These are phyloP conservation scores for Xylota segnis DNA, from an alignment of 2,888 invertebrate genomes.

Conservation along the genomic window DNA sequence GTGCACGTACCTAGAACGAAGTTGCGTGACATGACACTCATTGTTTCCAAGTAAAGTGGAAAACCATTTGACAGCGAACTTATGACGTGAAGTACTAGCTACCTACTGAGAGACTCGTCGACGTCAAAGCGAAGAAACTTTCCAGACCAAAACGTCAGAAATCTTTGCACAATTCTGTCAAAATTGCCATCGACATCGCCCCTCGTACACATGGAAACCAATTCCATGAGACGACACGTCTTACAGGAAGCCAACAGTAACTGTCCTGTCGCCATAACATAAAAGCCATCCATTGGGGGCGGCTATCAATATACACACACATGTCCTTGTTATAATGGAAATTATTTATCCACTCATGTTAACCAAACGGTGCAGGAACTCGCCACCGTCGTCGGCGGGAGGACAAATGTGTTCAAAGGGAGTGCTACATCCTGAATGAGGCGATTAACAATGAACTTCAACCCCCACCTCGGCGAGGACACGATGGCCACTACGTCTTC, in stretches of 20 bases:
- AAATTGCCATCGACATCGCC: conserved; percentile 42
- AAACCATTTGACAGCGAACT: conserved; percentile 59
- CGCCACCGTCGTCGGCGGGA: neutral
- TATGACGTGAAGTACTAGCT: conserved; percentile 39
- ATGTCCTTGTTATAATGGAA: conserved; percentile 54
- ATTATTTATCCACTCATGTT: conserved; percentile 70
- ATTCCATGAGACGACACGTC: conserved; percentile 40
- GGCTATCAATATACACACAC: conserved; percentile 34
- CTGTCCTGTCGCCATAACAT: conserved; percentile 13
- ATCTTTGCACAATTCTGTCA: conserved; percentile 60
- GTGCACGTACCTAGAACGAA: conserved; percentile 1
- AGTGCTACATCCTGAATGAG: conserved; percentile 38
- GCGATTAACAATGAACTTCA: conserved; percentile 66
- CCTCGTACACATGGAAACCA: conserved; percentile 36
- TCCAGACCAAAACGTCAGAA: conserved; percentile 54
- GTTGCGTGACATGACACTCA: conserved; percentile 64
- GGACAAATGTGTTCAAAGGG: conserved; percentile 5
- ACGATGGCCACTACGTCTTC: neutral
- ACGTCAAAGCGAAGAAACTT: conserved; percentile 57
- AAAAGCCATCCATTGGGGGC: conserved; percentile 23
- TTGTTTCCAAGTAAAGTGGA: conserved; percentile 58
- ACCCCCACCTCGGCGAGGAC: neutral
- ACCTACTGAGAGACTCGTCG: conserved; percentile 48
- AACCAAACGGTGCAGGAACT: conserved; percentile 21
- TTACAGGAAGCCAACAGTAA: conserved; percentile 37